These are phyloP conservation scores for Galendromus occidentalis DNA, from an alignment of 1,140 invertebrate genomes.

Conservation along the genomic window DNA sequence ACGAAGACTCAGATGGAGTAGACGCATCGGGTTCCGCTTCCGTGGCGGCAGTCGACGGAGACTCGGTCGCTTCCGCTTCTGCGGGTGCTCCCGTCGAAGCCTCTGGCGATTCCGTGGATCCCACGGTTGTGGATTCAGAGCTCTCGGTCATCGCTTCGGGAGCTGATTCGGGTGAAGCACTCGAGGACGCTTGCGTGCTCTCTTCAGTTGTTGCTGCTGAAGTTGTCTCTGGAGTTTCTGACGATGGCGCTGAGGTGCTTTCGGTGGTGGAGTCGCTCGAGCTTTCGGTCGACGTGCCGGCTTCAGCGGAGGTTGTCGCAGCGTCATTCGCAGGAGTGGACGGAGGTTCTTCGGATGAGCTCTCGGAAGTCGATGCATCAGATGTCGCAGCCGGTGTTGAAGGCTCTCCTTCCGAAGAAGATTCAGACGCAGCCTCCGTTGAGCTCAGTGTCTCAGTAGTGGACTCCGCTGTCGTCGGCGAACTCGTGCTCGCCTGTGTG, in stretches of 20 bases:
- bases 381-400: too few species aligned
- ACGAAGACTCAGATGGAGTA: background rate
- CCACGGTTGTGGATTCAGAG: background rate
- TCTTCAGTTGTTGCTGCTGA: conserved; percentile 7
- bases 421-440: too few species aligned
- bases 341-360: too few species aligned
- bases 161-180: background rate
- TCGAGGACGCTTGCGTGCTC: background rate
- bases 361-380: too few species aligned
- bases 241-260: background rate
- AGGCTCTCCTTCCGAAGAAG: too few species aligned
- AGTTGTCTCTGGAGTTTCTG: background rate
- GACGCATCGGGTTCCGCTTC: conserved; percentile 12
- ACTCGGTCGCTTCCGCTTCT: conserved; percentile 6
- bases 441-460: too few species aligned
- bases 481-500: too few species aligned
- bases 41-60: conserved; percentile 2
- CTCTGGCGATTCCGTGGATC: background rate
- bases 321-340: too few species aligned
- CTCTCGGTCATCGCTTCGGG: background rate
- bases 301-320: too few species aligned
- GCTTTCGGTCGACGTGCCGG: background rate
- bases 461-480: too few species aligned
- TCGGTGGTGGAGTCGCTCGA: background rate
- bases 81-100: conserved; percentile 2